phyloP scores from a whole-genome alignment of 1,140 invertebrate species.

The Teleogryllus occipitalis region DNA sequence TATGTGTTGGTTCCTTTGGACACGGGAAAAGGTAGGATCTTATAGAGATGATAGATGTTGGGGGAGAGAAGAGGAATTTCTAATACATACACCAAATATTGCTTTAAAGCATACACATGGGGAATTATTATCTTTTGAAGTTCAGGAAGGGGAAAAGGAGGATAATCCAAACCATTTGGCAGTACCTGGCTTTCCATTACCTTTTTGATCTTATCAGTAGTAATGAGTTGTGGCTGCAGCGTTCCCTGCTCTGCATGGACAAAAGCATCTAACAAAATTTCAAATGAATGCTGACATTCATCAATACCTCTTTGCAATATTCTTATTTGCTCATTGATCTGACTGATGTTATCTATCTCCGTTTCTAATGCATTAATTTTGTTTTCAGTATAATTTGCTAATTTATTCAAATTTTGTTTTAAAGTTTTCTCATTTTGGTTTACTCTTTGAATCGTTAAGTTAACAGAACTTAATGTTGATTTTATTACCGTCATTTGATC shows the following conservation, averaged over 20 bases:
- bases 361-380: neutral
- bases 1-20: too few relatives aligned
- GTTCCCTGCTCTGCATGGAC: constrained; percentile 13
- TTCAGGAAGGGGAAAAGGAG: constrained; percentile 25
- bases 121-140: constrained; percentile 15
- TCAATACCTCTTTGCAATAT: neutral
- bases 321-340: neutral
- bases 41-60: constrained; percentile 14
- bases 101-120: constrained; percentile 7
- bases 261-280: constrained; percentile 1
- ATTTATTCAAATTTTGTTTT: neutral
- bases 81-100: too few relatives aligned
- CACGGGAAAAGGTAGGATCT: neutral
- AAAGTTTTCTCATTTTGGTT: constrained; percentile 6
- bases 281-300: constrained; percentile 9
- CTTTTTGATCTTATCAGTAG: constrained; percentile 23
- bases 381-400: neutral
- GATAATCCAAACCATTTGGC: constrained; percentile 16
- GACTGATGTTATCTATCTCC: neutral
- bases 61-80: neutral
- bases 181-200: constrained; percentile 26
- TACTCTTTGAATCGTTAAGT: neutral
- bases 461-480: neutral
- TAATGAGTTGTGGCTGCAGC: constrained; percentile 17
- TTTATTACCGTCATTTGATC: neutral